Conservation (phyloP, 2,797 vertebrate species). For the Apodemus agrarius region DNA sequence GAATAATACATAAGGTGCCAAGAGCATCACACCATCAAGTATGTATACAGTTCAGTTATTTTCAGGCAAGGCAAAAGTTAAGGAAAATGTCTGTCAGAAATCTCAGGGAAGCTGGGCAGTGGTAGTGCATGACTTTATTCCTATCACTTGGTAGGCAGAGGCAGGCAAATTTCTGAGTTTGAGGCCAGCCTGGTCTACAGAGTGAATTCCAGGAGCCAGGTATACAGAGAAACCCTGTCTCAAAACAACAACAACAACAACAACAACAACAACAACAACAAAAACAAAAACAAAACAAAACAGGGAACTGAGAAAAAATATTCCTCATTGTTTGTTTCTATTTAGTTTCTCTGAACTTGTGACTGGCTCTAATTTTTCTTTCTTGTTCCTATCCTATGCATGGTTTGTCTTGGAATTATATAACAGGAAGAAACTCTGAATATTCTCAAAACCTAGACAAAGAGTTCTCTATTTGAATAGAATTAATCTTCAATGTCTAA, state of each 20-base stretch:
- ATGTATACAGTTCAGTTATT: not conserved
- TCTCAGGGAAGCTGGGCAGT: not conserved
- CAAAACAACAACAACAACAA: no score
- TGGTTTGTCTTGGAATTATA: not conserved
- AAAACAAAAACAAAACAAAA: no score
- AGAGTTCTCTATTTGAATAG: not conserved
- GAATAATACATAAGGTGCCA: not conserved
- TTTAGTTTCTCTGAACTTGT: not conserved
- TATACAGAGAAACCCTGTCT: no score
- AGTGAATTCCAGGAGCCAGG: no score
- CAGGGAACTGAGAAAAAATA: not conserved
- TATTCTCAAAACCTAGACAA: not conserved
- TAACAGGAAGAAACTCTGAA: not conserved
- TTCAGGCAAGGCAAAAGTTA: not conserved
- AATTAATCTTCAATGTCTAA: not conserved
- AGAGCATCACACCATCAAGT: not conserved
- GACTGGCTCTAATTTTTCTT: not conserved
- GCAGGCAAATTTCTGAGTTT: no score
- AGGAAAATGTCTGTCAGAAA: not conserved
- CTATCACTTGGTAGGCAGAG: no score
- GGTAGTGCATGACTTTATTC: no score
- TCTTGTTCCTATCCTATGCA: not conserved
- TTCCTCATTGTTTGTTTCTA: not conserved
- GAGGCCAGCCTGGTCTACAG: no score
- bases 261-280: no score